Percentiles rank a stretch among this genome's conserved stretches.
Evolutionary conservation across 1,140 invertebrate genomes (phyloP).

Genomic region (Trachymyrmex cornetzi): DNA sequence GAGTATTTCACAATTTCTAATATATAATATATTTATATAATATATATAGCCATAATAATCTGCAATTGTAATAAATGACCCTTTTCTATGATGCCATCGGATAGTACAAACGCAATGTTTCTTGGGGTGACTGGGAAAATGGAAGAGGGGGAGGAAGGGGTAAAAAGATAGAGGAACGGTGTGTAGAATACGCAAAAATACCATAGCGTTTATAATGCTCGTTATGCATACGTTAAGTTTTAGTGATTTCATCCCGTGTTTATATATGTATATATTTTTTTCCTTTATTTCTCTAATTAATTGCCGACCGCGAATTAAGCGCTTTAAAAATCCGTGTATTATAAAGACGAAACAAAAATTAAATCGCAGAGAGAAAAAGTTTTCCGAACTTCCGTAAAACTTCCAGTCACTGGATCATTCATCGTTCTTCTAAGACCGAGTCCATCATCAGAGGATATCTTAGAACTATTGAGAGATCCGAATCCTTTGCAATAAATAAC

Average conservation of each 20-base stretch:
- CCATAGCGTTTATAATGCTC: slow-evolving; percentile 65
- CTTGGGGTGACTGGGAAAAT: background rate
- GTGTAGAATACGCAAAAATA: slow-evolving; percentile 63
- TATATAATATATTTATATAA: slow-evolving; percentile 85
- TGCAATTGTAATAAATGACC: slow-evolving; percentile 83
- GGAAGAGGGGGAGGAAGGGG: background rate
- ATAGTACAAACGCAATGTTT: slow-evolving; percentile 71
- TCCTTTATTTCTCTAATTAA: background rate
- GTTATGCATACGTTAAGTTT: slow-evolving; percentile 39
- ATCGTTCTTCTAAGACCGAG: background rate
- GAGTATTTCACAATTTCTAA: slow-evolving; percentile 85
- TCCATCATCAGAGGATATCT: background rate
- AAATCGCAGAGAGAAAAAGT: slow-evolving; percentile 50
- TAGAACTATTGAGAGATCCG: background rate
- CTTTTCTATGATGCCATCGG: slow-evolving; percentile 73
- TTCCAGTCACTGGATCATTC: slow-evolving; percentile 25
- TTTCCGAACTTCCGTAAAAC: slow-evolving; percentile 43
- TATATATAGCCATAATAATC: slow-evolving; percentile 83
- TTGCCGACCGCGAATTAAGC: background rate
- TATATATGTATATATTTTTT: slow-evolving; percentile 1
- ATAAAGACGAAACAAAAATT: slow-evolving; percentile 30
- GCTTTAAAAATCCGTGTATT: slow-evolving; percentile 16
- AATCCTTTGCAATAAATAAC: slow-evolving; percentile 35
- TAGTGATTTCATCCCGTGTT: background rate
- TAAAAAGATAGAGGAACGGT: background rate